Evolutionary conservation across 2,888 invertebrate species (phyloP).

Genomic region (Bellardia bayeri): DNA sequence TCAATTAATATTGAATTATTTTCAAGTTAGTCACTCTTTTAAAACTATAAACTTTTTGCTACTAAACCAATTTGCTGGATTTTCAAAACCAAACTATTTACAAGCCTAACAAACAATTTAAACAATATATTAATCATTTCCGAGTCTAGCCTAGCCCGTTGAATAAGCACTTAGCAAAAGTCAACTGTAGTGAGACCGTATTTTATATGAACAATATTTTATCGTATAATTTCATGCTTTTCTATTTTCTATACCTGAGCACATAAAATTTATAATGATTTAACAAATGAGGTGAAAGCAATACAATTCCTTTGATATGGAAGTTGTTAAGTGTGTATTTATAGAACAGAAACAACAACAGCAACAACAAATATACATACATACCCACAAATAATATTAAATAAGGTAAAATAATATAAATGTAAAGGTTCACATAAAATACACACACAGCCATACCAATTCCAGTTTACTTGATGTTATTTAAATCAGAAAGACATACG

Average conservation of each 20-base stretch:
- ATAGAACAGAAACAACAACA: conserved; percentile 29
- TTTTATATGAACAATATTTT: background rate
- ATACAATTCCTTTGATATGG: conserved; percentile 59
- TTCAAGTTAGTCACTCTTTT: too few species aligned
- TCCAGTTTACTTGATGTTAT: too few species aligned
- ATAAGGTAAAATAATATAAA: conserved; percentile 46
- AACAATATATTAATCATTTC: too few species aligned
- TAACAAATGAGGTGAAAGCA: conserved; percentile 66
- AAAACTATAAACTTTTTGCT: too few species aligned
- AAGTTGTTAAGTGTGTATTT: conserved; percentile 21
- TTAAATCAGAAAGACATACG: too few species aligned
- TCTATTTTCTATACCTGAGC: background rate
- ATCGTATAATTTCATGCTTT: background rate
- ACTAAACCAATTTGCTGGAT: too few species aligned
- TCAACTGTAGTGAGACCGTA: too few species aligned
- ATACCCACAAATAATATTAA: conserved; percentile 38
- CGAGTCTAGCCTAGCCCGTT: too few species aligned
- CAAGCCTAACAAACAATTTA: too few species aligned
- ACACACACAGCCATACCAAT: background rate
- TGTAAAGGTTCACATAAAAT: conserved; percentile 44
- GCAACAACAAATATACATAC: conserved; percentile 30
- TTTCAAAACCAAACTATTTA: too few species aligned
- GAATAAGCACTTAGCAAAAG: too few species aligned
- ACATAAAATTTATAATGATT: conserved; percentile 52
- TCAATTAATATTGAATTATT: too few species aligned